Evolutionary conservation across 2,888 invertebrate genomes (phyloP), one percentile per base, ranked within the genome.

Genomic region (Physocephala rufipes): DNA sequence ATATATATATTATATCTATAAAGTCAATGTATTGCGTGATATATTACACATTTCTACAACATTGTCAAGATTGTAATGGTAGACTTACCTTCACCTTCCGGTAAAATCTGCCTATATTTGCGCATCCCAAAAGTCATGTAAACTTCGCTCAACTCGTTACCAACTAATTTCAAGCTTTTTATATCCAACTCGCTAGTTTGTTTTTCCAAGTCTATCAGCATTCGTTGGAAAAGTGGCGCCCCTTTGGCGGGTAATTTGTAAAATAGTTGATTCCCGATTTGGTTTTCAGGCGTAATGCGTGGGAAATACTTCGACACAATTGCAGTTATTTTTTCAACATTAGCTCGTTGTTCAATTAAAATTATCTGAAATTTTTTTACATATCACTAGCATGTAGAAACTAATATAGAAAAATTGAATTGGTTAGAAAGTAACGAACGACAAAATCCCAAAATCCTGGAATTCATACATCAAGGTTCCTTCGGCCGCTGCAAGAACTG

Each of bases 241-340:
- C 74, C 67, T 0, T 72, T 49, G 0, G 65, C 5, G 0, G 75
- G 70, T 1, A 82, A 65, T 66, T 74, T 78, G 59, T 82, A 82
- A 1, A 78, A 76, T 0, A 82, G 64, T 0, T 80, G 78, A 66
- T 82, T 81, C 12, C 82, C 81, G 19, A 82, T 81, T 71, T 82
- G 80, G 69, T 81, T 81, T 1, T 81, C 81, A 0, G 82, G 79
- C 68, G 76, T 73, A 0, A 79, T 55, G 7, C 61, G 45, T 0
- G 72, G 67, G 62, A 81, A 74, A 13, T 76, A 79, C 12, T 63
- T 65, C 5, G 47, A 43, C 15, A 82, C 74, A 5, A 79, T 77
- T 0, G 76, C 72, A 0, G 82, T 82, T 1, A 82, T 82, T 1
- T 79, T 80, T 9, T 69, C 59, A 58, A 75, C 78, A 1, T 79